Base-by-base conservation (phyloP, 2,797 vertebrate genomes). In the Xiphophorus birchmanni region DNA sequence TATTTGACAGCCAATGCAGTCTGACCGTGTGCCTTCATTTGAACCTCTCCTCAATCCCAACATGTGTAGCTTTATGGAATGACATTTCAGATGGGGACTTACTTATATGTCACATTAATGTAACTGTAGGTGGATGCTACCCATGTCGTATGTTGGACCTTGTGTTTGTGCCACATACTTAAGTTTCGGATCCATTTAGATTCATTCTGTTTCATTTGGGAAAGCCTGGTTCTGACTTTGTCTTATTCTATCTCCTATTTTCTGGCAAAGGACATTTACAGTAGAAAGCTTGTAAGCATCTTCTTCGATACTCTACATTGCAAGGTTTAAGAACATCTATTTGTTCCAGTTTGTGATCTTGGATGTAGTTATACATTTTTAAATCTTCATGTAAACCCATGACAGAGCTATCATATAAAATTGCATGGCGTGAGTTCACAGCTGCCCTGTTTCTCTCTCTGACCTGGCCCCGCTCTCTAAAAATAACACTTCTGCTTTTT, bases 321-420 rank as follows among this genome's bases (percentile, higher is more conserved):
- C 23, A 71, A 45, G 7, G 11, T n/a, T 45, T 29, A 44, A 29
- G 12, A 47, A 12, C n/a, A 44, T 42, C 37, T 5, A n/a, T 44
- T 72, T n/a, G 69, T 8, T 42, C 40, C 67, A 69, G 10, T 42
- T 1, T 26, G 4, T 69, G 21, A 42, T 69, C 15, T 54, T 52
- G n/a, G 58, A 77, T 78, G 58, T 73, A 52, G 18, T 56, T 82
- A 58, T 75, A 13, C 65, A 78, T 86, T 79, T 50, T 65, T 63
- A 73, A 83, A 86, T 73, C 77, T 73, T 80, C 82, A 65, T 48
- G 54, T 75, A 54, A 60, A 73, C 77, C 42, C 3, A 32, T 75
- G 44, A 47, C 78, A 73, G 56, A 74, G 88, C 78, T 83, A 77
- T 88, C 84, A 91, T 92, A 81, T 92, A 90, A 92, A 92, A 90